Evolutionary conservation across 2,888 invertebrate genomes (phyloP), one percentile per base, ranked within the genome.

Genomic region (Dasysyrphus albostriatus): DNA sequence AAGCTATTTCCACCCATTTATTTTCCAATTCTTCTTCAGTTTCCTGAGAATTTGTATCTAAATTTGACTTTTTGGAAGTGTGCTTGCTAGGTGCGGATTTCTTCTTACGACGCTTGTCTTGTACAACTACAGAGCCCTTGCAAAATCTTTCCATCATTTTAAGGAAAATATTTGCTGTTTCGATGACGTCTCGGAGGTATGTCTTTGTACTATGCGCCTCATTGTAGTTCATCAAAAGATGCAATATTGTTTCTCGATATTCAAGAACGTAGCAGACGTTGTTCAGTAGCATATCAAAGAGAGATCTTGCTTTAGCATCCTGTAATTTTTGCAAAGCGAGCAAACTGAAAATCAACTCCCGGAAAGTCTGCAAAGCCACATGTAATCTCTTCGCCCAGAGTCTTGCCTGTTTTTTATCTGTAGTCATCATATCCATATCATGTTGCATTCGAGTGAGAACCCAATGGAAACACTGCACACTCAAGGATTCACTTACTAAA

Each of bases 181-280:
- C 97, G 8, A 98, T 94, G 75, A 99, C 94, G 93, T 99, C 98
- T 88, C 95, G 95, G 88, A 99, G 93, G 92, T 96, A 98, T 2
- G 94, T 94, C 90, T 96, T 95, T 82, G 98, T 96, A 95, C 98
- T 96, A 93, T 97, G 96, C 89, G 95, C 93, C 90, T 98, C 96
- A 91, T 98, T 96, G 93, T 96, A 99, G 90, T 95, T 95, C 88
- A 96, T 94, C 90, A 98, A 93, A 88, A 98, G 95, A 69, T 95
- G 94, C 77, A 98, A 93, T 90, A 98, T 95, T 89, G 98, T 95
- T 93, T 99, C 99, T 88, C 99, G 94, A 92, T 98, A 98, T 93
- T 99, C 99, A 89, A 97, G 94, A 59, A 98, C 96, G 93, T 99
- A 99, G 93, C 99, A 98, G 88, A 98, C 95, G 92, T 97, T 97